phyloP scores from a whole-genome alignment of 2,888 invertebrate species.

The Uropetala carovei region DNA sequence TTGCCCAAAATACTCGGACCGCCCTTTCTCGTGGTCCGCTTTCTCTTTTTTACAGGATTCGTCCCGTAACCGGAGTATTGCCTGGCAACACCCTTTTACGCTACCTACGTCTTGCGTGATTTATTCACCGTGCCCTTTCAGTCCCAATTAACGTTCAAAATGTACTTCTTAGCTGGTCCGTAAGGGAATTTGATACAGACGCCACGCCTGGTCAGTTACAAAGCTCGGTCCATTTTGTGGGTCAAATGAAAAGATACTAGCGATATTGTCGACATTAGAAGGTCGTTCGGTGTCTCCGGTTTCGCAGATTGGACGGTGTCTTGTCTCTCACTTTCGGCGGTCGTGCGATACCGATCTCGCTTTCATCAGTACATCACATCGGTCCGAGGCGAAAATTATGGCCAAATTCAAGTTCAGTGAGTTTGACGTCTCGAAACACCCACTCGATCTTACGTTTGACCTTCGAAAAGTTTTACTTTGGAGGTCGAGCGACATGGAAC shows the following conservation, averaged over 20 bases:
- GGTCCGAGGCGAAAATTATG: background rate
- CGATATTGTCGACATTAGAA: slow-evolving; percentile 32
- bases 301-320: slow-evolving; percentile 27
- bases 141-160: slow-evolving; percentile 31
- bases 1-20: background rate
- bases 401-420: slow-evolving; percentile 2
- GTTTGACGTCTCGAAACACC: background rate
- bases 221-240: slow-evolving; percentile 46
- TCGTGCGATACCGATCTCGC: background rate
- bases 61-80: slow-evolving; percentile 44
- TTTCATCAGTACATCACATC: background rate
- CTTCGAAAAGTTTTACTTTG: background rate
- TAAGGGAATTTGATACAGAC: background rate
- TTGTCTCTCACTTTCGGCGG: background rate
- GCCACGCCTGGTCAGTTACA: slow-evolving; percentile 22
- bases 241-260: slow-evolving; percentile 16
- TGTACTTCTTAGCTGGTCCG: background rate
- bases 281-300: slow-evolving; percentile 35
- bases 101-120: slow-evolving; percentile 25
- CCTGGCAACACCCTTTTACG: slow-evolving; percentile 34
- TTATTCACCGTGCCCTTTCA: slow-evolving; percentile 19
- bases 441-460: background rate
- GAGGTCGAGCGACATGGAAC: background rate
- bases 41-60: slow-evolving; percentile 28
- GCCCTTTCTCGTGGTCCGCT: background rate